Evolutionary conservation across 2,888 invertebrate species (phyloP).

Genomic region (Tillus elongatus): DNA sequence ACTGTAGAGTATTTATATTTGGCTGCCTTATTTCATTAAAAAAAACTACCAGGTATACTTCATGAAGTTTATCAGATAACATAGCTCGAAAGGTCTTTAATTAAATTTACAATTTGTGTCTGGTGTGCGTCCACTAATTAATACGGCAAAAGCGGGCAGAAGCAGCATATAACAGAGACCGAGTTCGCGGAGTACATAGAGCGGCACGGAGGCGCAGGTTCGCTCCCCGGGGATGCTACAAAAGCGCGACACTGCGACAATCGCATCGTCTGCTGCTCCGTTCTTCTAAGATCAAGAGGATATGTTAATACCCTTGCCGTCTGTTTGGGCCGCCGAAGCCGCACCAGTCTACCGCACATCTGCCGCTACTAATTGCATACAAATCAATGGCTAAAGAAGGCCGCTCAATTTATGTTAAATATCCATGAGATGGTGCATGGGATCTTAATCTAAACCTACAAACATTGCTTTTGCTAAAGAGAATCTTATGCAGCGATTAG

Average conservation of each 20-base stretch:
- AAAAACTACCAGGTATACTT: no score
- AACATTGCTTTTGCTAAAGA: no score
- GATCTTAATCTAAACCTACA: slow-evolving; percentile 35
- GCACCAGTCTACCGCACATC: slow-evolving; percentile 34
- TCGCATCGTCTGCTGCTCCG: no score
- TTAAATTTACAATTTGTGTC: slow-evolving; percentile 42
- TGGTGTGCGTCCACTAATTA: slow-evolving; percentile 41
- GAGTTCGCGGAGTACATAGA: no score
- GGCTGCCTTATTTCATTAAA: no score
- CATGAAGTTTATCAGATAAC: slow-evolving; percentile 39
- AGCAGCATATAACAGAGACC: no score
- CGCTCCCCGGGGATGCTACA: slow-evolving; percentile 18
- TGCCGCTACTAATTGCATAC: slow-evolving; percentile 35
- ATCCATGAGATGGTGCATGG: slow-evolving; percentile 30
- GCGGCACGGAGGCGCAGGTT: no score
- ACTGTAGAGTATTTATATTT: no score
- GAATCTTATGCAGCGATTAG: no score
- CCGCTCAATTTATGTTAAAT: slow-evolving; percentile 34
- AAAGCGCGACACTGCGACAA: no score
- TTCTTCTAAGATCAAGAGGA: slow-evolving; percentile 25
- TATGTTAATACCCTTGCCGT: slow-evolving; percentile 36
- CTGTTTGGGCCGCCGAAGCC: slow-evolving; percentile 25
- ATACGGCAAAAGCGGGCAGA: slow-evolving; percentile 33
- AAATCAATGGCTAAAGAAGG: slow-evolving; percentile 32
- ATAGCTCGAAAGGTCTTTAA: slow-evolving; percentile 37